Percentiles rank a stretch among this genome's conserved stretches.
phyloP scores from a whole-genome alignment of 2,113 vertebrate species.

The Pomatostomus ruficeps region DNA sequence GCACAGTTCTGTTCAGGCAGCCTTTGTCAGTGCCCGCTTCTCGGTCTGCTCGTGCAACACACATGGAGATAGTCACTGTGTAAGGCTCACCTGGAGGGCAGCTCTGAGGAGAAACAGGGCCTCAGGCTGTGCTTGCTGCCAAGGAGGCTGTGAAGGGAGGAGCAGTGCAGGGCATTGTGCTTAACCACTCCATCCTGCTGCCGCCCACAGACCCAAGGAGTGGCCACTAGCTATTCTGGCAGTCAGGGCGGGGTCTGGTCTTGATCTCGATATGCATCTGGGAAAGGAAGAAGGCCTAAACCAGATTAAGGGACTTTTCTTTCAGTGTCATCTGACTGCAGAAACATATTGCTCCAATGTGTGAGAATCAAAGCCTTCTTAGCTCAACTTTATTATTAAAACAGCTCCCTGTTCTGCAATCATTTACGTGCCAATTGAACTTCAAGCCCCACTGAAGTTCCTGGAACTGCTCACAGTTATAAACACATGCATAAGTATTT shows the following conservation, averaged over 20 bases:
- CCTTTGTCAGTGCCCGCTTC: neutral
- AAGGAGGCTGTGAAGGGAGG: neutral
- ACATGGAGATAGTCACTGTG: neutral
- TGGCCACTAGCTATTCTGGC: neutral
- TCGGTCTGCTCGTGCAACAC: neutral
- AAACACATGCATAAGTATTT: neutral
- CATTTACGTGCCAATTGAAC: neutral
- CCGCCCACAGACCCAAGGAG: neutral
- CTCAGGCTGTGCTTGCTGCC: neutral
- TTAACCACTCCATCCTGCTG: neutral
- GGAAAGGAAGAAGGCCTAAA: neutral
- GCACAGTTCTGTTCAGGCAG: neutral
- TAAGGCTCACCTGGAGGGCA: neutral
- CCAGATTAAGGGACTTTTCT: neutral
- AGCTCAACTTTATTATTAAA: too few relatives aligned
- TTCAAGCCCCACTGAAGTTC: neutral
- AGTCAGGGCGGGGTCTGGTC: neutral
- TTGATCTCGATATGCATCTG: neutral
- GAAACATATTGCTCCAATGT: neutral
- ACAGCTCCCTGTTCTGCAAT: neutral
- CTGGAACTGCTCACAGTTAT: constrained; percentile 11
- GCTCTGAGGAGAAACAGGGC: neutral
- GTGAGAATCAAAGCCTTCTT: neutral
- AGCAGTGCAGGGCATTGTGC: neutral
- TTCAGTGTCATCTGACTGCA: neutral